Base-by-base conservation (phyloP, 2,888 invertebrate genomes). In the Agonopterix subpropinquella region DNA sequence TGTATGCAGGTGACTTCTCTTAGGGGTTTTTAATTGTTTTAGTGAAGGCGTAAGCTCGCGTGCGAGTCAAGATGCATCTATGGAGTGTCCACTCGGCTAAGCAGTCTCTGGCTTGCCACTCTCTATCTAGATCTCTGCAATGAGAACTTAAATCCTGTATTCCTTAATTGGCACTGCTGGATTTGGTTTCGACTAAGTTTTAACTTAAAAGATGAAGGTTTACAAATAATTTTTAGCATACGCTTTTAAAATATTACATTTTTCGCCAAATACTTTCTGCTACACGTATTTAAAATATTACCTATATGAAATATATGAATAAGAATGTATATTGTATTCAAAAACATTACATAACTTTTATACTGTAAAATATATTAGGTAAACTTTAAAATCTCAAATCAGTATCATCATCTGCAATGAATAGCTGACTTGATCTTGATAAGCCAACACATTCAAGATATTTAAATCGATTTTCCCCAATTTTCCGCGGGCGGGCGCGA, bases 381-480 rank as follows among this genome's bases (percentile, higher is more conserved):
- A 28, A 28, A 28, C 5, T 5, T 7, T 0, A 28, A 28, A 28
- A 28, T 28, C 5, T 28, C 28, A 7, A 28, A 28, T 28, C 28
- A 28, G 28, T 28, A 28, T 28, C 28, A 28, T 28, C 28, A 28
- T 28, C 28, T 28, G 28, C 28, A 28, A 28, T 28, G 28, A 28
- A 28, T 28, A 28, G 28, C 28, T 7, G 1, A 28, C 69, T 39
- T 39, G 72, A 84, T 84, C 80, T 56, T 78, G 86, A 87, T 86
- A 84, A 84, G 79, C 73, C 71, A 68, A 82, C 82, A 84, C 85
- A 85, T 86, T 86, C 71, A 77, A 84, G 85, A 85, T 84, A 85
- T 87, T 86, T 86, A 88, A 88, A 88, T 88, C 85, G 87, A 88
- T 87, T 88, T 86, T 77, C 79, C 78, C 81, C 85, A 84, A 85